A percentile compares a stretch with the other conserved stretches of the same genome.
phyloP scores from a whole-genome alignment of 2,797 vertebrate species.

The Pteronotus mesoamericanus region DNA sequence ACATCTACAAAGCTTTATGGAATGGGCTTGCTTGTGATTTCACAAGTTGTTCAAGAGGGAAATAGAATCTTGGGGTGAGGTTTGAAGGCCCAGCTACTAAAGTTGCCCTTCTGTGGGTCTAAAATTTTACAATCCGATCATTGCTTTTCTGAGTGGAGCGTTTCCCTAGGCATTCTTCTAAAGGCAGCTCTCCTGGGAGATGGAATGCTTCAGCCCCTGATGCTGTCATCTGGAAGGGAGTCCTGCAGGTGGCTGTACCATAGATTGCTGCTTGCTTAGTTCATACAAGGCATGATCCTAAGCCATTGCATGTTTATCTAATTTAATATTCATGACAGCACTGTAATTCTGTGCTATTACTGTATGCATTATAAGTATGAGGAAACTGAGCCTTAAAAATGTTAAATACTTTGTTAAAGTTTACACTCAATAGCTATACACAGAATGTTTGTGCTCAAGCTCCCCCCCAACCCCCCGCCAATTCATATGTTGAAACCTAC shows the following conservation, averaged over 20 bases:
- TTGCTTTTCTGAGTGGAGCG: not conserved
- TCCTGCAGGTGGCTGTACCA: not conserved
- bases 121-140: not conserved
- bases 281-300: not conserved
- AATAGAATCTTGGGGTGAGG: not conserved
- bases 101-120: not conserved
- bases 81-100: conserved; percentile 4
- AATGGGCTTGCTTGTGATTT: not conserved
- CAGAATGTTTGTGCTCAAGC: not conserved
- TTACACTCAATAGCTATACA: not conserved
- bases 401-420: not conserved
- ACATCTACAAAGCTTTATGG: not conserved
- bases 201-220: not conserved
- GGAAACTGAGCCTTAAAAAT: conserved; percentile 7
- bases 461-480: too few species aligned
- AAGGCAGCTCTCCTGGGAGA: not conserved
- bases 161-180: not conserved
- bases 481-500: not conserved
- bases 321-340: not conserved
- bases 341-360: not conserved
- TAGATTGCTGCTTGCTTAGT: not conserved
- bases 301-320: not conserved
- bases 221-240: not conserved
- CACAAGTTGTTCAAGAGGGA: conserved; percentile 5
- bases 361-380: not conserved